Conservation (phyloP, 1,140 invertebrate species). For the Zophobas morio region DNA sequence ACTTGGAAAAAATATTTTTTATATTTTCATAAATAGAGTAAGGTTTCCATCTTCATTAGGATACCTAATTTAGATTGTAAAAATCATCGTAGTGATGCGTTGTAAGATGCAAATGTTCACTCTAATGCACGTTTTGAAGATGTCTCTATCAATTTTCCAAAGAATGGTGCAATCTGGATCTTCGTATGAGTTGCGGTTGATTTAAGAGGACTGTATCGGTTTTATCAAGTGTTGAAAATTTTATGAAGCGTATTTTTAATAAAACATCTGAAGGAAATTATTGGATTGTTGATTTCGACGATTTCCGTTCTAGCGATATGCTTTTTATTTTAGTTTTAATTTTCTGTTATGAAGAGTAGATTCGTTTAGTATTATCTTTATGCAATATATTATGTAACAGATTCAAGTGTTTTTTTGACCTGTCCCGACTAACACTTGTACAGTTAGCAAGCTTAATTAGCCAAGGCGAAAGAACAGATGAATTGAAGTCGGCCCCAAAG, state of each 20-base stretch:
- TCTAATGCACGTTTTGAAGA: conserved; percentile 14
- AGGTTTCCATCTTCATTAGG: conserved; percentile 9
- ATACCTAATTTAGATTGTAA: conserved; percentile 13
- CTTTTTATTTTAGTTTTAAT: conserved; percentile 39
- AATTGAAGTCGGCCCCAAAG: no score
- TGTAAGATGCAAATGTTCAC: background rate
- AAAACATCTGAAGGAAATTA: conserved; percentile 27
- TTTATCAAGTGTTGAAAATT: conserved; percentile 30
- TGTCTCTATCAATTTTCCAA: conserved; percentile 37
- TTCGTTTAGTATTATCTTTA: conserved; percentile 30
- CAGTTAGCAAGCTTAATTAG: no score
- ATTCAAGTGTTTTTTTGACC: background rate
- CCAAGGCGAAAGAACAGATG: no score
- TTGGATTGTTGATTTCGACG: conserved; percentile 32
- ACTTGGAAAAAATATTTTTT: conserved; percentile 52
- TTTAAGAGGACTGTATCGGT: background rate
- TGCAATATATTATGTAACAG: conserved; percentile 35
- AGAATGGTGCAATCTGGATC: conserved; percentile 46
- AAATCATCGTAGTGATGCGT: conserved; percentile 11
- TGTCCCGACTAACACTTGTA: background rate
- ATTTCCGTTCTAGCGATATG: conserved; percentile 15
- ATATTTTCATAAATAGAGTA: conserved; percentile 55
- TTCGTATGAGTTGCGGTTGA: background rate
- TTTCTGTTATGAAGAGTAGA: conserved; percentile 35
- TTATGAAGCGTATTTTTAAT: conserved; percentile 27